These are phyloP conservation scores for Cerastis leucographa DNA, from an alignment of 2,888 invertebrate genomes.

Conservation along the genomic window DNA sequence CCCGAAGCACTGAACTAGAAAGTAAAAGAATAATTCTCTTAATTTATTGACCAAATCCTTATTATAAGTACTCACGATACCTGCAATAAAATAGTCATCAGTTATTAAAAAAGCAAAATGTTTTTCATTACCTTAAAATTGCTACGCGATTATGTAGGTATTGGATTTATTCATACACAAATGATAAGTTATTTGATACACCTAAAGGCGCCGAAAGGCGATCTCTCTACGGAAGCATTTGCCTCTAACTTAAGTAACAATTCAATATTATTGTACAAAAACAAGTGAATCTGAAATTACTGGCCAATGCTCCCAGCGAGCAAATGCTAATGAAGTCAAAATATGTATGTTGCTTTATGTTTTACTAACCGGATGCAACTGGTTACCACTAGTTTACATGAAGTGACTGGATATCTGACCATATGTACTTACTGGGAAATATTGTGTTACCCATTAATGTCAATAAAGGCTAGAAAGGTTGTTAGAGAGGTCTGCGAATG, in stretches of 20 bases:
- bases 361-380: too few species aligned
- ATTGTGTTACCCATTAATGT: background rate
- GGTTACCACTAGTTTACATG: too few species aligned
- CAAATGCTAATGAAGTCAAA: too few species aligned
- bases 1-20: conserved; percentile 36
- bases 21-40: background rate
- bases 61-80: background rate
- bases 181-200: background rate
- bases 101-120: background rate
- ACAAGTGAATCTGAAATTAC: background rate
- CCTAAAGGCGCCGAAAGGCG: background rate
- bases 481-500: too few species aligned
- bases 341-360: too few species aligned
- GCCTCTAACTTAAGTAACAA: background rate
- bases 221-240: background rate
- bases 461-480: background rate
- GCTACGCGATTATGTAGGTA: background rate
- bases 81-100: conserved; percentile 28
- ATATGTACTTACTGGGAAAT: background rate
- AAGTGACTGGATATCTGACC: too few species aligned
- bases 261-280: background rate
- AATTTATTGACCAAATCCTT: conserved; percentile 4
- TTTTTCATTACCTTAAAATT: conserved; percentile 3
- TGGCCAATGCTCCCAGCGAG: background rate
- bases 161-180: background rate